phyloP scores from a whole-genome alignment of 2,888 invertebrate genomes.

The Brachyptera risi region DNA sequence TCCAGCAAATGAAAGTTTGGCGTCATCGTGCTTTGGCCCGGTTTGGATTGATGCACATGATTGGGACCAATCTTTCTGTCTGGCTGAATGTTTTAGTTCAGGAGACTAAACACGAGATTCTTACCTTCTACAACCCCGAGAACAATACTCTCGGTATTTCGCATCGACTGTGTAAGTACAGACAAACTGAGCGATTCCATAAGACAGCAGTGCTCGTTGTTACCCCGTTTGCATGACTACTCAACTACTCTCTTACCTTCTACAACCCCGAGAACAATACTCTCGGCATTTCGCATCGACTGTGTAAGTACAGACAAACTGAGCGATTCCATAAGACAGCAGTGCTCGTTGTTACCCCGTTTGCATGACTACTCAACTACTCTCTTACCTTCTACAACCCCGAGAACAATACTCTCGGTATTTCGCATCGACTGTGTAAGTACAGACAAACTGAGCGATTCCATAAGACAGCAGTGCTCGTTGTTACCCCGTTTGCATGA shows the following conservation, averaged over 20 bases:
- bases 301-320: slow-evolving; percentile 37
- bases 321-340: too few species aligned
- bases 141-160: slow-evolving; percentile 76
- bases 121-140: slow-evolving; percentile 86
- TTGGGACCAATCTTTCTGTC: slow-evolving; percentile 94
- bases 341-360: too few species aligned
- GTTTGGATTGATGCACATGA: slow-evolving; percentile 98
- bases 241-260: slow-evolving; percentile 88
- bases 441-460: too few species aligned
- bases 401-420: slow-evolving; percentile 75
- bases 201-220: too few species aligned
- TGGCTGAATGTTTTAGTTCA: slow-evolving; percentile 94
- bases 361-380: too few species aligned
- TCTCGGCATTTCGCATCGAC: slow-evolving; percentile 66
- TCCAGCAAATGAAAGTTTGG: slow-evolving; percentile 84
- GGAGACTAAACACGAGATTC: slow-evolving; percentile 92
- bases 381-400: slow-evolving; percentile 88
- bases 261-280: slow-evolving; percentile 86
- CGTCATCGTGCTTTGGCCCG: slow-evolving; percentile 84
- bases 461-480: too few species aligned
- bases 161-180: slow-evolving; percentile 49
- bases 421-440: slow-evolving; percentile 58
- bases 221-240: too few species aligned
- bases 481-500: too few species aligned
- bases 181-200: too few species aligned